A percentile compares a stretch with the other conserved stretches of the same genome.
These are phyloP conservation scores for Eupithecia subfuscata DNA, from an alignment of 2,888 invertebrate genomes.

Conservation along the genomic window DNA sequence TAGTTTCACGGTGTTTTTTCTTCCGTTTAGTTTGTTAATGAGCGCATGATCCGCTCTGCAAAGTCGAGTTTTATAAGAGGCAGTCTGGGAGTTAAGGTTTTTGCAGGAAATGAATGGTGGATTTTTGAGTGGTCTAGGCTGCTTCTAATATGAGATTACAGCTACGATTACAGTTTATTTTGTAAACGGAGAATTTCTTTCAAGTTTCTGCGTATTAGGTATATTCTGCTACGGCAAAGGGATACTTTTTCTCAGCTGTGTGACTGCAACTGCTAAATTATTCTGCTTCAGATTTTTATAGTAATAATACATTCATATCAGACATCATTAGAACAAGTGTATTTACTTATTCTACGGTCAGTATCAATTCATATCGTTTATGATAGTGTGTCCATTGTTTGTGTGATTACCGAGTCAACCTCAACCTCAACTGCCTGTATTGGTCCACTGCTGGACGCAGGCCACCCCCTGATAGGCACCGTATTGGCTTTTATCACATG, in stretches of 20 bases:
- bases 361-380: too few relatives aligned
- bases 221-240: not conserved
- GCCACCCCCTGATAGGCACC: too few relatives aligned
- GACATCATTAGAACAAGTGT: too few relatives aligned
- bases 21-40: slow-evolving; percentile 32
- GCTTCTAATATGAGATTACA: slow-evolving; percentile 4
- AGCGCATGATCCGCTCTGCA: slow-evolving; percentile 27
- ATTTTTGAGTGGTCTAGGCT: slow-evolving; percentile 29
- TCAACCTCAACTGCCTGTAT: too few relatives aligned
- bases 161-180: slow-evolving; percentile 11
- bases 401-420: not conserved
- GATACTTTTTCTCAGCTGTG: too few relatives aligned
- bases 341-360: too few relatives aligned
- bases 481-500: too few relatives aligned
- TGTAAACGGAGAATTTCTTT: not conserved
- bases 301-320: not conserved
- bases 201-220: not conserved
- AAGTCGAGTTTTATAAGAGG: slow-evolving; percentile 15
- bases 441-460: too few relatives aligned
- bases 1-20: slow-evolving; percentile 27
- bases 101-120: slow-evolving; percentile 19
- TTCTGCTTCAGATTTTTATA: not conserved
- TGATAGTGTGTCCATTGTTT: not conserved
- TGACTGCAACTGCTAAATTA: too few relatives aligned
- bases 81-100: slow-evolving; percentile 24